phyloP scores from a whole-genome alignment of 2,888 invertebrate species.

The Coleophora flavipennella region DNA sequence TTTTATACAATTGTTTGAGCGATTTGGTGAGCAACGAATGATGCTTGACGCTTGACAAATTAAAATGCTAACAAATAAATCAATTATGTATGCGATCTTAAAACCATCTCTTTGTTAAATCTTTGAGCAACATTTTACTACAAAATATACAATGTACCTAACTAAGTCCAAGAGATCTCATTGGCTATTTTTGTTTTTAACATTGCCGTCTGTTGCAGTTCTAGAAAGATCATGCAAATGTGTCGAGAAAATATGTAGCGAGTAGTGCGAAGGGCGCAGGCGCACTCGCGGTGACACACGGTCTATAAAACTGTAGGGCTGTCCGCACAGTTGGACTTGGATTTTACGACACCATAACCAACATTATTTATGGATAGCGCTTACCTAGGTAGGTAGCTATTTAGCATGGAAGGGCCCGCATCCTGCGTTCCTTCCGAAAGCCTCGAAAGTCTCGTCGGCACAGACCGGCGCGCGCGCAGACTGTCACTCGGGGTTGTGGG shows the following conservation, averaged over 20 bases:
- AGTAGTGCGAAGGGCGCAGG: constrained; percentile 10
- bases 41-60: too few species aligned
- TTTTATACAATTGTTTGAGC: too few species aligned
- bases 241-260: not conserved
- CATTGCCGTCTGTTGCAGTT: too few species aligned
- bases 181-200: too few species aligned
- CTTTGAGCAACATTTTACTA: too few species aligned
- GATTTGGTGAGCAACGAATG: too few species aligned
- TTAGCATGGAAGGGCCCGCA: constrained; percentile 44
- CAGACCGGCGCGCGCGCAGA: constrained; percentile 27
- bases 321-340: constrained; percentile 64
- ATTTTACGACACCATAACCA: constrained; percentile 64
- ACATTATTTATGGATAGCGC: constrained; percentile 58
- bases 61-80: too few species aligned
- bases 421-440: constrained; percentile 43
- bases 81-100: too few species aligned
- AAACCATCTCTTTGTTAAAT: too few species aligned
- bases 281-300: constrained; percentile 42
- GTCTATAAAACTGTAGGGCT: constrained; percentile 45
- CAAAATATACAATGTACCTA: too few species aligned
- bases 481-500: constrained; percentile 28
- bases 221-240: constrained; percentile 1
- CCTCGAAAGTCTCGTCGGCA: constrained; percentile 41
- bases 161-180: too few species aligned
- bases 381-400: too few species aligned